Base-by-base conservation (phyloP, 2,888 invertebrate species). In the Platycheirus albimanus region DNA sequence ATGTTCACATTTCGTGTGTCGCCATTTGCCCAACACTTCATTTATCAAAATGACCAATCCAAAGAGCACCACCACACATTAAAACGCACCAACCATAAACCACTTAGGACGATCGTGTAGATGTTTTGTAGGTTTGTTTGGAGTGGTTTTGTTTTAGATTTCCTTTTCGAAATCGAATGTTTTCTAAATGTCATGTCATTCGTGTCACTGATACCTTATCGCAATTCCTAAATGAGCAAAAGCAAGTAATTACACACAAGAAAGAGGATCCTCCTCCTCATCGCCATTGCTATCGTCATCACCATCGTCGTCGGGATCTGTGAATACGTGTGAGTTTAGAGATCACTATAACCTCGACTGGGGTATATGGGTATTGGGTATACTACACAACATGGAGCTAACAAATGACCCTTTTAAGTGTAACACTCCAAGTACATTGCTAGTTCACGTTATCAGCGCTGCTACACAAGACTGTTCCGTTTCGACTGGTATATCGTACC, bases 351-450 rank as follows among this genome's bases (percentile, higher is more conserved):
- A 41, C 24, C 45, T 43, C 7, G 19, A 6, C 7, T 41, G 15
- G 41, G 11, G 64, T 33, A 4, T 33, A 33, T 33, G n/a, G n/a
- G n/a, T n/a, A n/a, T n/a, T n/a, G n/a, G n/a, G n/a, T n/a, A 24
- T 24, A 24, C 45, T 56, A 19, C 30, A 24, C 28, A 13, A 47
- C 30, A 33, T 43, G n/a, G 15, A 36, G 61, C 38, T 78, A 77
- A 83, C 77, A 83, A 83, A 83, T 83, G 77, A 83, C 83, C 83
- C 83, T 83, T 83, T 83, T 83, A 83, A 83, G 74, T 83, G 83
- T 83, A 83, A 83, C 83, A 83, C 77, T 83, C 72, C 11, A 69
- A 74, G 83, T 78, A 83, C 83, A 83, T 69, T n/a, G 69, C 72
- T 69, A 69, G 74, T 69, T 67, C 52, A 54, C 47, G 45, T 78